Conservation (phyloP, 2,113 vertebrate species). For the Pagrus major region DNA sequence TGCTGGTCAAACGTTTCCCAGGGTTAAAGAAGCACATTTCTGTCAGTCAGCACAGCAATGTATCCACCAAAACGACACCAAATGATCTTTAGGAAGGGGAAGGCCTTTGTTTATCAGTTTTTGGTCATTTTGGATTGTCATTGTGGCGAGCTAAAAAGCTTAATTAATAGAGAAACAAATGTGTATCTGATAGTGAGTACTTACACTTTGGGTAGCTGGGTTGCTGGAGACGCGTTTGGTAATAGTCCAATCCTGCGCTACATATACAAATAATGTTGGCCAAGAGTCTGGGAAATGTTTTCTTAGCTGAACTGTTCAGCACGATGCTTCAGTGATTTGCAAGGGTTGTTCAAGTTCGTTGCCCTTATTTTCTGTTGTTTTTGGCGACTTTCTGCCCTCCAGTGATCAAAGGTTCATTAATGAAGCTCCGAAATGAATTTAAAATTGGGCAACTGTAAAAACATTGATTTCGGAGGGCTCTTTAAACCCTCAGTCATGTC, state of each 20-base stretch:
- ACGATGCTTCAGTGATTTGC: too few relatives aligned
- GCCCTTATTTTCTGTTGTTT: not conserved
- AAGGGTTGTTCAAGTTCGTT: not conserved
- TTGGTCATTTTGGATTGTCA: too few relatives aligned
- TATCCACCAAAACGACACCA: constrained; percentile 56
- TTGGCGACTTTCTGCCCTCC: not conserved
- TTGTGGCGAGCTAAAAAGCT: too few relatives aligned
- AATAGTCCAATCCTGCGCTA: not conserved
- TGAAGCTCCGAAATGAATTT: too few relatives aligned
- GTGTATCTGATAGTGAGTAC: not conserved
- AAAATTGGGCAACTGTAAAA: too few relatives aligned
- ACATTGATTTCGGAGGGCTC: too few relatives aligned
- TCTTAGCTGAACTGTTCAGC: not conserved
- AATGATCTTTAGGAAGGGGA: constrained; percentile 7
- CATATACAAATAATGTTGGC: not conserved
- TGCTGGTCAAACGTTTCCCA: constrained; percentile 70
- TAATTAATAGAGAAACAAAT: too few relatives aligned
- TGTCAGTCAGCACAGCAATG: constrained; percentile 54
- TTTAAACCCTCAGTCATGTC: too few relatives aligned
- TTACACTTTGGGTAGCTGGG: not conserved
- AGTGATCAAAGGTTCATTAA: not conserved
- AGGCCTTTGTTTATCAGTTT: not conserved
- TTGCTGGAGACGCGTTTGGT: too few relatives aligned
- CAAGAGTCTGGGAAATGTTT: not conserved
- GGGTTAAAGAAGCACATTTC: constrained; percentile 55